Base-by-base conservation (phyloP, 2,888 invertebrate genomes). In the Sussaba pulchella region DNA sequence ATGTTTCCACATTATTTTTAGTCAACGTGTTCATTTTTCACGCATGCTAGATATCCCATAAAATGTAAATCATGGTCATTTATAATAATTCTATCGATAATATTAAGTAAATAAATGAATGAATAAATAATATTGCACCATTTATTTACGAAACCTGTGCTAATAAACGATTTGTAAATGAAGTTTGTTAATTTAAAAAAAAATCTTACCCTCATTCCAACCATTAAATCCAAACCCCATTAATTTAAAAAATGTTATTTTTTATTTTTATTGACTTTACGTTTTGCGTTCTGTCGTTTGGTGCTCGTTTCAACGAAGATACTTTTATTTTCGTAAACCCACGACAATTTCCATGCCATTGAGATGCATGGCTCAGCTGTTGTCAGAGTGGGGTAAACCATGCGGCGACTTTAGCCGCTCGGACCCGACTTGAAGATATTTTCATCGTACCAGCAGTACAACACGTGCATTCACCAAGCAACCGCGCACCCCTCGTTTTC, bases 401-500 rank as follows among this genome's bases (percentile, higher is more conserved):
- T 85, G 84, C 83, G 85, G 82, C 85, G 84, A 87, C 78, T 82
- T 83, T 82, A 84, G 84, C 87, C 61, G 72, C 86, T 86, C 79
- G 83, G 84, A 74, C 86, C 75, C 85, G 87, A 86, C 86, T 88
- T 85, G 89, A 87, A 89, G 87, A 84, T 90, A 90, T 90, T 90
- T 90, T 90, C 90, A 90, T 90, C 90, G 85, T 87, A 70, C 74
- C 64, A 81, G 84, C 88, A 90, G 90, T 90, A 87, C 84, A 88
- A 88, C 89, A 90, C 88, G 90, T 90, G 90, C 88, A 87, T 84
- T 80, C 86, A 84, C 82, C 84, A 81, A 78, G 88, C 86, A 84
- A 85, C 84, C 88, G 86, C 85, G 85, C 82, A 86, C 83, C 78
- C 78, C 69, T 64, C n/a, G 70, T 72, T 67, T 24, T 77, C 59